Percentiles rank a stretch among this genome's conserved stretches.
These are phyloP conservation scores for Epistrophe eligans DNA, from an alignment of 2,888 invertebrate species.

Conservation along the genomic window DNA sequence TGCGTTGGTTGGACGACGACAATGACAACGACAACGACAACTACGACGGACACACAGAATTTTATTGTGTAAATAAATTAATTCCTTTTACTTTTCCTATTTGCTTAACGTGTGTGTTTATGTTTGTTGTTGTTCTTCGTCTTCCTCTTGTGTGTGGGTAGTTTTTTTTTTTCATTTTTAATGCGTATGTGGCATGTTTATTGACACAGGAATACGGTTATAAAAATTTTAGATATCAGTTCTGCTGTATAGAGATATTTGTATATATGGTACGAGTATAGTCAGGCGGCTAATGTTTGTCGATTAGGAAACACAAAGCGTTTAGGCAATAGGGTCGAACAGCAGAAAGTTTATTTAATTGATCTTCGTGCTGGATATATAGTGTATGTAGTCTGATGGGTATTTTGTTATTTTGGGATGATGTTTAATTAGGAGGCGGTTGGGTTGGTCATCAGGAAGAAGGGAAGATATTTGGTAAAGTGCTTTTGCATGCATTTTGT, in stretches of 20 bases:
- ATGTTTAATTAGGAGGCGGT: slow-evolving; percentile 22
- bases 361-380: slow-evolving; percentile 49
- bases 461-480: background rate
- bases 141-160: background rate
- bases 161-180: slow-evolving; percentile 17
- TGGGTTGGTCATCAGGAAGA: background rate
- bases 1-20: slow-evolving; percentile 36
- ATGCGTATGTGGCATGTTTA: slow-evolving; percentile 70
- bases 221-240: slow-evolving; percentile 48
- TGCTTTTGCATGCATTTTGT: background rate
- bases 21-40: background rate
- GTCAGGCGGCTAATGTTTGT: slow-evolving; percentile 69
- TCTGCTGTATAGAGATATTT: background rate
- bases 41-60: slow-evolving; percentile 51
- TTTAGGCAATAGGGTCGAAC: slow-evolving; percentile 58
- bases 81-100: slow-evolving; percentile 53
- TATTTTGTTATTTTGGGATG: slow-evolving; percentile 7
- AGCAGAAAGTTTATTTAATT: slow-evolving; percentile 70
- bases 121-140: slow-evolving; percentile 34
- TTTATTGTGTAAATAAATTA: slow-evolving; percentile 75
- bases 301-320: slow-evolving; percentile 75
- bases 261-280: background rate
- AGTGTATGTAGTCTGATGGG: slow-evolving; percentile 2
- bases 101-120: slow-evolving; percentile 12
- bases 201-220: slow-evolving; percentile 39